A percentile compares a stretch with the other conserved stretches of the same genome.
Evolutionary conservation across 2,888 invertebrate genomes (phyloP).

Genomic region (Xestia ashworthii): DNA sequence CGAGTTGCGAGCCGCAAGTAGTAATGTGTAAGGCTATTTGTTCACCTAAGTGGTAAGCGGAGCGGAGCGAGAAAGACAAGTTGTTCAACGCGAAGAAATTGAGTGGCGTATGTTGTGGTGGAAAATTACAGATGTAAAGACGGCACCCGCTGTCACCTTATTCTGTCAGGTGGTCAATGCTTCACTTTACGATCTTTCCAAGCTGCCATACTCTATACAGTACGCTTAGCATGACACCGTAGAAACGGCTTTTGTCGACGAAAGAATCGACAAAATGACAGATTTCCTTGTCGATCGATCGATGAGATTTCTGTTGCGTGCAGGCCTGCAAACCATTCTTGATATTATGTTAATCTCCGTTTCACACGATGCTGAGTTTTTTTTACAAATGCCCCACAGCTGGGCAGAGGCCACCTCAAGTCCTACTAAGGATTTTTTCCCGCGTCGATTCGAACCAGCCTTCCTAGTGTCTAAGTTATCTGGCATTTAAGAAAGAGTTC

Average conservation of each 20-base stretch:
- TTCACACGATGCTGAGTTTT: not conserved
- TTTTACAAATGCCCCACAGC: not conserved
- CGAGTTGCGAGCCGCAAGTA: conserved; percentile 22
- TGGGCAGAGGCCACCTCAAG: too few relatives aligned
- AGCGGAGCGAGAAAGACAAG: not conserved
- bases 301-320: too few relatives aligned
- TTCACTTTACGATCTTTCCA: not conserved
- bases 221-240: too few relatives aligned
- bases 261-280: too few relatives aligned
- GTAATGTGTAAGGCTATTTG: conserved; percentile 18
- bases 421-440: not conserved
- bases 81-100: not conserved
- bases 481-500: not conserved
- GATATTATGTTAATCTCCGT: not conserved
- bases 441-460: not conserved
- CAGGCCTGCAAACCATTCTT: not conserved
- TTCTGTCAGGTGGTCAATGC: not conserved
- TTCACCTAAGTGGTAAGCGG: not conserved
- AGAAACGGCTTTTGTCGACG: too few relatives aligned
- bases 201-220: not conserved
- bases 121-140: not conserved
- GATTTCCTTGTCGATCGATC: too few relatives aligned
- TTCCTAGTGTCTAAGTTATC: not conserved
- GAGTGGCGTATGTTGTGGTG: not conserved
- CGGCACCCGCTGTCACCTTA: not conserved